These are phyloP conservation scores for Hypsibius dujardini DNA, from an alignment of 1,140 invertebrate genomes.

Conservation along the genomic window DNA sequence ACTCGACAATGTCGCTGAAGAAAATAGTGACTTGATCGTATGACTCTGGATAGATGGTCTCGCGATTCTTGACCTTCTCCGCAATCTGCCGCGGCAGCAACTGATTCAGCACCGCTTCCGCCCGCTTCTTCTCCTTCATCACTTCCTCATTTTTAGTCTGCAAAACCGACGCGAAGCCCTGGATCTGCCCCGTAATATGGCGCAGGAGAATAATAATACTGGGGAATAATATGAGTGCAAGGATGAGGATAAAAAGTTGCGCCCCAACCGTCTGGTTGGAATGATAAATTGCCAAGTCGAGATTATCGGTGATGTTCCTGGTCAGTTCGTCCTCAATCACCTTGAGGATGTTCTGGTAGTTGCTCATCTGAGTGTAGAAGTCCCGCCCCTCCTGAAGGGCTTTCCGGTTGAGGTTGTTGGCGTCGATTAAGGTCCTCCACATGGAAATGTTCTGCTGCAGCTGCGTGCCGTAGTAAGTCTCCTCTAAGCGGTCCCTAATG, in stretches of 20 bases:
- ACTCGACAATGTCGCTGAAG: constrained; percentile 35
- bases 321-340: not conserved
- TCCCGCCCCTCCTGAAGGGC: not conserved
- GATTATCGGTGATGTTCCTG: not conserved
- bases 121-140: constrained; percentile 89
- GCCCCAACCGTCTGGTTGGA: not conserved
- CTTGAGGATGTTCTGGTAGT: not conserved
- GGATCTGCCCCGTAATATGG: constrained; percentile 1
- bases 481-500: not conserved
- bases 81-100: constrained; percentile 64
- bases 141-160: constrained; percentile 30
- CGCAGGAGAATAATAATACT: not conserved
- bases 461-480: not conserved
- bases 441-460: not conserved
- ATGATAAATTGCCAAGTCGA: not conserved
- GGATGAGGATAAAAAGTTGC: not conserved
- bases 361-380: not conserved
- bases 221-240: not conserved
- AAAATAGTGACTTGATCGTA: constrained; percentile 43
- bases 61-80: constrained; percentile 1
- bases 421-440: not conserved
- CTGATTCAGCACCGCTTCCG: constrained; percentile 64
- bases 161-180: not conserved
- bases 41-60: constrained; percentile 37
- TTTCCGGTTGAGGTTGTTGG: not conserved